These are phyloP conservation scores for Cyprinella venusta DNA, from an alignment of 2,797 vertebrate species.

Conservation along the genomic window DNA sequence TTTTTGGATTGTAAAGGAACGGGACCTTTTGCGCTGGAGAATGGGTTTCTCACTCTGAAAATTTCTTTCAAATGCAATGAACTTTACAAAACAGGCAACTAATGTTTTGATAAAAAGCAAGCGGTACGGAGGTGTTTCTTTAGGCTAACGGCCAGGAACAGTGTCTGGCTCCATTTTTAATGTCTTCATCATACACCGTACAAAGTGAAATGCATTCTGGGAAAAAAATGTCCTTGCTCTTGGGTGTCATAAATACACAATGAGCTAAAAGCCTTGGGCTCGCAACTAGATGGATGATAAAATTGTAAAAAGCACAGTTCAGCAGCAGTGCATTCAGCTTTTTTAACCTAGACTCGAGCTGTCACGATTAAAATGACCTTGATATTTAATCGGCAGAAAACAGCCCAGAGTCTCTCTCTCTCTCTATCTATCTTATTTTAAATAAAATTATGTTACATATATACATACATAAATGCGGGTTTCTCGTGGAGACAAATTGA, in stretches of 20 bases:
- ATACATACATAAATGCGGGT: too few relatives aligned
- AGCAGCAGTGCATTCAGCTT: background rate
- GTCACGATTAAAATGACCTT: background rate
- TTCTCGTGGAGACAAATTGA: too few relatives aligned
- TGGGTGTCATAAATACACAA: slow-evolving; percentile 35
- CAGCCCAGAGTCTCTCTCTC: too few relatives aligned
- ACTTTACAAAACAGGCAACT: slow-evolving; percentile 40
- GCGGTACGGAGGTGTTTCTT: slow-evolving; percentile 49
- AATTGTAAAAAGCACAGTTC: slow-evolving; percentile 30
- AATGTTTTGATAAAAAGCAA: slow-evolving; percentile 36
- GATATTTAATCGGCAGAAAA: background rate
- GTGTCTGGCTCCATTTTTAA: slow-evolving; percentile 50
- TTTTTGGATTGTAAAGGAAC: slow-evolving; percentile 28
- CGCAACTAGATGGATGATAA: background rate
- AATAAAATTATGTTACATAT: too few relatives aligned
- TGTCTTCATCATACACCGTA: slow-evolving; percentile 49
- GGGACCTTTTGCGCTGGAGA: slow-evolving; percentile 50
- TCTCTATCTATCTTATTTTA: too few relatives aligned
- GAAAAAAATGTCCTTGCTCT: slow-evolving; percentile 3
- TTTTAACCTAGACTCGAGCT: background rate
- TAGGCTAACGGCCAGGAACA: slow-evolving; percentile 50
- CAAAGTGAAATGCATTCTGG: slow-evolving; percentile 14
- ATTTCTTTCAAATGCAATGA: slow-evolving; percentile 42
- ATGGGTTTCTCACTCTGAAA: background rate
- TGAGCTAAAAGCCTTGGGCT: slow-evolving; percentile 22